A percentile compares a stretch with the other conserved stretches of the same genome.
Evolutionary conservation across 2,113 vertebrate genomes (phyloP).

Genomic region (Mesembrinibis cayennensis): DNA sequence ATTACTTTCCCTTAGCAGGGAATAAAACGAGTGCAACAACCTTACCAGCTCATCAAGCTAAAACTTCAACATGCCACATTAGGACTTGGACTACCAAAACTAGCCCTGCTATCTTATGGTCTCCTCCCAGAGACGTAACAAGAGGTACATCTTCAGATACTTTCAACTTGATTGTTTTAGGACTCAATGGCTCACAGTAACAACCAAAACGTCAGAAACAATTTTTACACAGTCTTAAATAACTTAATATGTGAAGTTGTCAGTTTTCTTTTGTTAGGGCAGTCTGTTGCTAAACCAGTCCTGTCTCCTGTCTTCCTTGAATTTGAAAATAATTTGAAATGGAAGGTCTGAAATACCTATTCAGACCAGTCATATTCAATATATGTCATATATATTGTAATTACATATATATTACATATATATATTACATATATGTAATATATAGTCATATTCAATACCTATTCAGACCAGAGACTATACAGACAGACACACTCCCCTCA

Average conservation of each 20-base stretch:
- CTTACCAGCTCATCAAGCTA: background rate
- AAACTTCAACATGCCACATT: background rate
- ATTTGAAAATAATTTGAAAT: background rate
- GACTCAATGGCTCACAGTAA: background rate
- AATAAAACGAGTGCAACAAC: background rate
- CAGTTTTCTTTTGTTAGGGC: too few species aligned
- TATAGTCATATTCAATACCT: too few species aligned
- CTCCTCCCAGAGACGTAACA: background rate
- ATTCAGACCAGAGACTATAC: too few species aligned
- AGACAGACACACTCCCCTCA: accelerated
- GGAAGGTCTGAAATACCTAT: background rate
- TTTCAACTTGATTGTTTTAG: background rate
- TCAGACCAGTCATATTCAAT: background rate
- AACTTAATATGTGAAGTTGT: background rate
- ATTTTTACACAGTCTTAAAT: background rate
- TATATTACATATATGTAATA: too few species aligned
- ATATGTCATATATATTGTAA: too few species aligned
- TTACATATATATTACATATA: too few species aligned
- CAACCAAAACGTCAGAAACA: background rate
- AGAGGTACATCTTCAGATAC: background rate
- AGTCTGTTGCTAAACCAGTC: background rate
- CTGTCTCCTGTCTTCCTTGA: background rate
- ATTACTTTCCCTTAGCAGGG: background rate
- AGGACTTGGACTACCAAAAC: background rate
- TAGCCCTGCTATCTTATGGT: too few species aligned